Evolutionary conservation across 2,888 invertebrate species (phyloP).

Genomic region (Halictus quadricinctus): DNA sequence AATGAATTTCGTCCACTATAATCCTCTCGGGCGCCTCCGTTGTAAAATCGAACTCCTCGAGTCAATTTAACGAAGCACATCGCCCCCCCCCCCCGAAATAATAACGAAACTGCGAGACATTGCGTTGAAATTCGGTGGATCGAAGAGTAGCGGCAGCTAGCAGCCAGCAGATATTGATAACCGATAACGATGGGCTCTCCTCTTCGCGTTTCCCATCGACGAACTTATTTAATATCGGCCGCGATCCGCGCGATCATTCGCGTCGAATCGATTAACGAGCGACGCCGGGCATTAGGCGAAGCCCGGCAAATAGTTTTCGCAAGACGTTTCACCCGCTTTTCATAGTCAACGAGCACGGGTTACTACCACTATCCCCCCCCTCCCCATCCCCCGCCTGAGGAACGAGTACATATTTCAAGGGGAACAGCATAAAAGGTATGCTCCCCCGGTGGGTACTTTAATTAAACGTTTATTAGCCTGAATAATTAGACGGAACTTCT

Average conservation of each 20-base stretch:
- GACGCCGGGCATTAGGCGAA: neutral
- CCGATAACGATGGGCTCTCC: neutral
- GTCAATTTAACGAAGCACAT: neutral
- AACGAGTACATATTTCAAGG: neutral
- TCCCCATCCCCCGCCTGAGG: too few species aligned
- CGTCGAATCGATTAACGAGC: neutral
- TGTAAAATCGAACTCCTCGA: neutral
- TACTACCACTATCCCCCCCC: neutral
- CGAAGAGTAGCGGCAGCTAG: neutral
- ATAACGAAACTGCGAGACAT: neutral
- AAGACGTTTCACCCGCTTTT: neutral
- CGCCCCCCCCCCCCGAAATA: neutral
- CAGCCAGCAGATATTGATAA: neutral
- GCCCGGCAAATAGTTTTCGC: neutral
- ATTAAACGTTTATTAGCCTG: conserved; percentile 45
- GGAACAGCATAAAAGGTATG: conserved; percentile 7
- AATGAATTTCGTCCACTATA: too few species aligned
- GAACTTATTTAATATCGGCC: neutral
- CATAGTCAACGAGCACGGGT: neutral
- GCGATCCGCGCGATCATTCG: neutral
- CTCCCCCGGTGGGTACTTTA: neutral
- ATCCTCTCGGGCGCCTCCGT: too few species aligned
- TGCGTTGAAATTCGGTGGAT: neutral
- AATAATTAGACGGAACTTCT: conserved; percentile 31
- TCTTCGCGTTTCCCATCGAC: neutral